Percentiles rank a stretch among this genome's conserved stretches.
These are phyloP conservation scores for Erinaceus europaeus DNA, from an alignment of 2,113 vertebrate genomes.

Conservation along the genomic window DNA sequence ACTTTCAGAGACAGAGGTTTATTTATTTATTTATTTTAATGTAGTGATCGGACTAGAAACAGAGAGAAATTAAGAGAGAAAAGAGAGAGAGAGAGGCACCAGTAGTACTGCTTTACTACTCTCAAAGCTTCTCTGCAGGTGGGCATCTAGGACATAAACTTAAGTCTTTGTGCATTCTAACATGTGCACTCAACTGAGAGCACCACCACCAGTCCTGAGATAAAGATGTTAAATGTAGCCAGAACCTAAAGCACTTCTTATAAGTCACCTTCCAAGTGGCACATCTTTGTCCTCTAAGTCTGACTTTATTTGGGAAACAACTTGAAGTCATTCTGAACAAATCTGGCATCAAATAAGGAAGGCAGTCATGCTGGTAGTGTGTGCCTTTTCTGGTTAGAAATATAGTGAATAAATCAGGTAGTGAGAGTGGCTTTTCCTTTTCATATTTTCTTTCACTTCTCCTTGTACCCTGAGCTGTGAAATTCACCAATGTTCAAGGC, in stretches of 20 bases:
- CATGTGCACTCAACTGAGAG: no score
- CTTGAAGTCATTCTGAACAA: conserved; percentile 19
- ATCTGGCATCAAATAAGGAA: conserved; percentile 33
- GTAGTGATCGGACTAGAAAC: no score
- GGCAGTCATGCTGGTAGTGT: background rate
- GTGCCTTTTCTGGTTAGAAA: background rate
- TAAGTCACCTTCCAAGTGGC: background rate
- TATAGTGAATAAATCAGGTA: background rate
- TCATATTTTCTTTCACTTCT: background rate
- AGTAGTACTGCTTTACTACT: no score
- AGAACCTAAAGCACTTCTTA: background rate
- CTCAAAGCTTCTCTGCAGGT: no score
- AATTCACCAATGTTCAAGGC: background rate
- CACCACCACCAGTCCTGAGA: no score
- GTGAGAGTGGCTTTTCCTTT: background rate
- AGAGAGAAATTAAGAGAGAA: no score
- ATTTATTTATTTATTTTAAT: no score
- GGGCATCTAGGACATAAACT: no score
- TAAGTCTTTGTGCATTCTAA: no score
- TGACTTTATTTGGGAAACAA: background rate
- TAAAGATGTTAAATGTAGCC: background rate
- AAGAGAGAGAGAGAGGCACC: no score
- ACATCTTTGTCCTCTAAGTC: conserved; percentile 13
- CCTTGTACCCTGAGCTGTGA: background rate
- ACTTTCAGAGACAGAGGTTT: background rate